Evolutionary conservation across 2,113 vertebrate species (phyloP), one percentile per base, ranked within the genome.

Genomic region (Girardinichthys multiradiatus): DNA sequence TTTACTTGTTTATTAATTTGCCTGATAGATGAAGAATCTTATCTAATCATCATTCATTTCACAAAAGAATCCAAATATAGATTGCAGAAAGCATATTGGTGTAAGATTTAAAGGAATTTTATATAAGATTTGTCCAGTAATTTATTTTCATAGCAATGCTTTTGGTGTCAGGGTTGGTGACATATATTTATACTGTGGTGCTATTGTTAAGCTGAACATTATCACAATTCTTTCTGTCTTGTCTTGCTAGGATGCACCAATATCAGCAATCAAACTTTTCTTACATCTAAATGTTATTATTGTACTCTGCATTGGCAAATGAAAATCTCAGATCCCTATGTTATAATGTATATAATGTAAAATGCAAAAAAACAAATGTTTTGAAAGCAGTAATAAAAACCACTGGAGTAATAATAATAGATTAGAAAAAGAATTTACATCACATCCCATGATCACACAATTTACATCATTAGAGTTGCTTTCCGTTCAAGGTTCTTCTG

Each of bases 301-400:
- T 76, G n/a, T n/a, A n/a, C 39, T 82, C 73, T 88, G 70, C 85
- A 85, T 74, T 77, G 70, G 80, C 80, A 87, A 74, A 89, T 77
- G 45, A 59, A 48, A 61, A 70, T 90, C 72, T 86, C n/a, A 29
- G 29, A 77, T n/a, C 57, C 86, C 87, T 91, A 71, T 83, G 86
- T 92, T 84, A 51, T 75, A 10, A 64, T 85, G 57, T 75, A 70
- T 70, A 86, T 72, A 85, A 80, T 90, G 77, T 86, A 72, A 81
- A 86, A 68, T 68, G 51, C 65, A 81, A 70, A 57, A 68, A 29
- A 95, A 93, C 94, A 95, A 95, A 95, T 94, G 94, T 93, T 95
- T 93, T 93, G 37, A n/a, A 93, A 92, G 91, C 93, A 91, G 81
- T 83, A 91, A 71, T 85, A 24, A 11, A 4, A 9, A 31, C 3